Base-by-base conservation (phyloP, 2,113 vertebrate species). In the Ochotona curzoniae region DNA sequence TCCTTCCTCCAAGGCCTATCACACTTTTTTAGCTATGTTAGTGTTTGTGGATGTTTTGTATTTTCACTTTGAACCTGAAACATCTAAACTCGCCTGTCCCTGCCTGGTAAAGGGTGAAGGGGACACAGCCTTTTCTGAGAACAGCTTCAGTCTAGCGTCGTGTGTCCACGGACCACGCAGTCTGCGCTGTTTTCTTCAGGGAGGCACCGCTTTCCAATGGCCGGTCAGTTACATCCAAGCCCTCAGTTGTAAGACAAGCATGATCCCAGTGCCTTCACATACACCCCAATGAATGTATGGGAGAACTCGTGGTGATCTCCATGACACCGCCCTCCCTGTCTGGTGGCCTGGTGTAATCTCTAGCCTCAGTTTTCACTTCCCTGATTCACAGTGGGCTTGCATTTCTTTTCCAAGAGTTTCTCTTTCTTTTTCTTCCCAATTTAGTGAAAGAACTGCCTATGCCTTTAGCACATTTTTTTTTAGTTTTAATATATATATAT, bases 281-380 rank as follows among this genome's bases (percentile, higher is more conserved):
- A 79, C 1, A 83, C 8, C 30, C 26, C 44, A 28, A 13, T 5
- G 44, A 6, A 61, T 7, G 23, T 0, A 35, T 0, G 5, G 28
- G 18, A 35, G 63, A 1, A 0, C 23, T 8, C 44, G 44, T 51
- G 30, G 15, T 23, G 32, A 18, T 66, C 18, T 64, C n/a, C 2
- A 78, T 1, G 10, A 28, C 23, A 7, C 0, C 14, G 11, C 60
- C 25, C n/a, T 35, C 51, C 26, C 49, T 9, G 14, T 20, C 9
- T 1, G 54, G 63, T 51, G 54, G 2, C 2, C 30, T 25, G 51
- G 35, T 61, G 20, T 57, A 32, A 71, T 63, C 20, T 71, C 32
- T 38, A 79, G 32, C 49, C 66, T 94, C 78, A 47, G 35, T 88
- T 60, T 84, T 84, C 47, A 66, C 23, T 32, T 83, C 18, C 18